Conservation (phyloP, 2,113 vertebrate genomes). For the Scophthalmus maximus region DNA sequence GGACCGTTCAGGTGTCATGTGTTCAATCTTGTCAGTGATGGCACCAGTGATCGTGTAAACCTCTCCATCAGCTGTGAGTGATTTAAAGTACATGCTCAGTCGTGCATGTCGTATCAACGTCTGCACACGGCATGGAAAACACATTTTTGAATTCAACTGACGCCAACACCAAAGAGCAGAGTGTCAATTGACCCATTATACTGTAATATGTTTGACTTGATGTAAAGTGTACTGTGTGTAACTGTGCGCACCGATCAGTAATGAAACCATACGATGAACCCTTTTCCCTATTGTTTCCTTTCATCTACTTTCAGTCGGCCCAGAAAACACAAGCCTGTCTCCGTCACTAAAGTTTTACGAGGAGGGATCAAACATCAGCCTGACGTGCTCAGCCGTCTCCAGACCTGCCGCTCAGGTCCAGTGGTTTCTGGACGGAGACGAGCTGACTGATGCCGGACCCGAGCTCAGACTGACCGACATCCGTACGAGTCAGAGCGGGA, state of each 20-base stretch:
- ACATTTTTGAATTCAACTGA: too few species aligned
- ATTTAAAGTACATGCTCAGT: too few species aligned
- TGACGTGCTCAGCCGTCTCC: conserved; percentile 66
- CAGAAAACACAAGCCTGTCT: conserved; percentile 47
- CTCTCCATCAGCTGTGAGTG: conserved; percentile 50
- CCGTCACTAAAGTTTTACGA: conserved; percentile 3
- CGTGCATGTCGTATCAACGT: neutral
- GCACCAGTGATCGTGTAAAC: neutral
- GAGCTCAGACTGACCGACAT: conserved; percentile 57
- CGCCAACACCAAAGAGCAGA: too few species aligned
- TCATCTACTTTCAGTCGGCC: conserved; percentile 51
- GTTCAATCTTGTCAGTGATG: conserved; percentile 31
- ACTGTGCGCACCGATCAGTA: too few species aligned
- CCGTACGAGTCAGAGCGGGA: conserved; percentile 59
- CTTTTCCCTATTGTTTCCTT: neutral
- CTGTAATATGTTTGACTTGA: too few species aligned
- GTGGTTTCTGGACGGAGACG: conserved; percentile 58
- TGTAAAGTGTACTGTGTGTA: too few species aligned
- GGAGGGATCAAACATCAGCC: conserved; percentile 42
- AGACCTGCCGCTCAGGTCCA: conserved; percentile 47
- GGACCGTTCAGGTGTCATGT: conserved; percentile 26
- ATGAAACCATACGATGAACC: too few species aligned
- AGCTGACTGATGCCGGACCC: conserved; percentile 30
- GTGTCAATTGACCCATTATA: too few species aligned
- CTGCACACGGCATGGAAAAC: too few species aligned